Evolutionary conservation across 2,797 vertebrate species (phyloP).

Genomic region (Siniperca scherzeri): DNA sequence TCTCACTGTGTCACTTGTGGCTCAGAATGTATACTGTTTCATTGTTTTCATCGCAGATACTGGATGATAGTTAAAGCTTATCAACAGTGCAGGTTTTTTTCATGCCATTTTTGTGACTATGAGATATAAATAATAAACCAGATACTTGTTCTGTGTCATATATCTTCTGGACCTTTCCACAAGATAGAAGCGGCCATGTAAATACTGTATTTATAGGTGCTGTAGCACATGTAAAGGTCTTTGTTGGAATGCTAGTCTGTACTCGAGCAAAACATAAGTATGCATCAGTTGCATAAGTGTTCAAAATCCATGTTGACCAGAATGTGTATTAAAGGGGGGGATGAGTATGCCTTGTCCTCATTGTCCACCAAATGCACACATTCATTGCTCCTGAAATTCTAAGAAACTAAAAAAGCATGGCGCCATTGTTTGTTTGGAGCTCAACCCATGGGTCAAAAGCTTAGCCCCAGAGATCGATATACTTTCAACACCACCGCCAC

Average conservation of each 20-base stretch:
- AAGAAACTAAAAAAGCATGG: conserved; percentile 65
- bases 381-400: conserved; percentile 54
- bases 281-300: conserved; percentile 58
- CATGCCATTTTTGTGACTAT: conserved; percentile 14
- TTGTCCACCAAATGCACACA: conserved; percentile 30
- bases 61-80: conserved; percentile 10
- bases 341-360: conserved; percentile 43
- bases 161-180: conserved; percentile 1
- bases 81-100: background rate
- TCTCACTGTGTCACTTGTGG: conserved; percentile 27
- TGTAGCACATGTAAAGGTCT: background rate
- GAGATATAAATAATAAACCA: conserved; percentile 35
- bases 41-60: conserved; percentile 16
- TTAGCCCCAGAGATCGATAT: conserved; percentile 73
- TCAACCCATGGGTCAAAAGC: conserved; percentile 76
- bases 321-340: conserved; percentile 34
- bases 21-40: conserved; percentile 2
- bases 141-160: background rate
- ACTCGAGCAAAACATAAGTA: conserved; percentile 7
- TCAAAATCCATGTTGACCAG: conserved; percentile 71
- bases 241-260: background rate
- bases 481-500: conserved; percentile 73
- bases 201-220: conserved; percentile 12
- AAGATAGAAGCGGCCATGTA: background rate
- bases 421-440: conserved; percentile 74